Evolutionary conservation across 2,888 invertebrate genomes (phyloP), one percentile per base, ranked within the genome.

Genomic region (Leucophenga montana): DNA sequence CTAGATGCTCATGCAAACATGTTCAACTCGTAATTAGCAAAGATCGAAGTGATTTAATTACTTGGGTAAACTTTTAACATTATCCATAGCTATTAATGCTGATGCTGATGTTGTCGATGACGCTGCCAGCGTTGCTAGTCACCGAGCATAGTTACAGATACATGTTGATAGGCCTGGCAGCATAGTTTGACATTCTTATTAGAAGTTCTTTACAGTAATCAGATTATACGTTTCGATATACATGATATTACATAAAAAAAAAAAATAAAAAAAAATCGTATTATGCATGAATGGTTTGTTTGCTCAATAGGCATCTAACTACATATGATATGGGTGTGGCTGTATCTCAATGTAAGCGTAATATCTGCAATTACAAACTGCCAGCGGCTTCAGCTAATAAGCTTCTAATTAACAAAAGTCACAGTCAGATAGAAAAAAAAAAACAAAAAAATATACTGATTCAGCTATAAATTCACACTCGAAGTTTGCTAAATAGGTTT

Each of bases 1-100:
- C 39, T 39, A 39, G 3, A 39, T 39, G 39, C 39, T 5, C 61
- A 61, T 61, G 61, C 61, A 61, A 61, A 61, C 61, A 61, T 61
- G 61, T 78, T 75, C 75, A 73, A 69, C 77, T 83, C 77, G 81
- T 84, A 85, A 84, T 84, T 85, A 85, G 83, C 77, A 78, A 76
- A 80, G 79, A 84, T 84, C 84, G 83, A 84, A 84, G 83, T 85
- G 85, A 85, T 85, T 84, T 84, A 85, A 84, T 84, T 84, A 83
- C 83, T 84, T 84, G 75, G 50, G 77, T 74, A 84, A 81, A 84
- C 83, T 83, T 83, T 82, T 78, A 79, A 78, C 82, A 79, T 79
- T 79, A 78, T 77, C 78, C 76, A 73, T 78, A 78, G 79, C 39
- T 39, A 8, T 8, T 39, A 3, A 3, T 39, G 9, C 39, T 39